Conservation (phyloP, 2,797 vertebrate species). For the Zenarchopterus dispar region DNA sequence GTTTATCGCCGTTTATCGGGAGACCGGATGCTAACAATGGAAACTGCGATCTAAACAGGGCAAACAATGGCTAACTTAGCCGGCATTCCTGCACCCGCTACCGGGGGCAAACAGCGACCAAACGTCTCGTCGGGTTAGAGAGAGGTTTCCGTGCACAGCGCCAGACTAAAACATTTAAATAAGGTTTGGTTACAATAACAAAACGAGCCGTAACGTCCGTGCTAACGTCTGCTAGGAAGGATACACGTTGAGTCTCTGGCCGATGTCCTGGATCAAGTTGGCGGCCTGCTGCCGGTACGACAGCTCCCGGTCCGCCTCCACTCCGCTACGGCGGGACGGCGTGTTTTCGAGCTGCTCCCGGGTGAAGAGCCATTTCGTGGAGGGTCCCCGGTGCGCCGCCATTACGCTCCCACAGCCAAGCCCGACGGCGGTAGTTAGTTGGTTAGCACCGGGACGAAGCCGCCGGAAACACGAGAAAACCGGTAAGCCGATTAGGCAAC, state of each 20-base stretch:
- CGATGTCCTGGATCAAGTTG: slow-evolving; percentile 97
- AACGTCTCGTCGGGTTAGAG: accelerated
- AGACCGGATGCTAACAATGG: slow-evolving; percentile 61
- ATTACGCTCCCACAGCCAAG: slow-evolving; percentile 85
- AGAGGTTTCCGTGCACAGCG: accelerated
- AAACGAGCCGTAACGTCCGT: neutral
- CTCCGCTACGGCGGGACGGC: slow-evolving; percentile 92
- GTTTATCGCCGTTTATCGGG: neutral
- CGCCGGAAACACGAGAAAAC: slow-evolving; percentile 53
- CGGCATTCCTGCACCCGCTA: slow-evolving; percentile 27
- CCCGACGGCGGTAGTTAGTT: slow-evolving; percentile 61
- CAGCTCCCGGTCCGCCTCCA: slow-evolving; percentile 94
- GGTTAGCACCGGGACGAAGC: slow-evolving; percentile 61
- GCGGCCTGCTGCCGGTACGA: slow-evolving; percentile 97
- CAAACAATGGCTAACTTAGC: slow-evolving; percentile 65
- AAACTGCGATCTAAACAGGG: slow-evolving; percentile 14
- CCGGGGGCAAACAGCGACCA: accelerated
- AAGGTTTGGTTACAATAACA: too few species aligned
- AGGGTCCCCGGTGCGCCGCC: slow-evolving; percentile 86
- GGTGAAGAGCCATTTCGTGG: slow-evolving; percentile 95
- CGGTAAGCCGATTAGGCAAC: neutral
- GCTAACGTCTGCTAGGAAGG: slow-evolving; percentile 76
- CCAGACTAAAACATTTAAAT: too few species aligned
- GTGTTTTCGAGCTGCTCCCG: slow-evolving; percentile 95
- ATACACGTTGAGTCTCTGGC: slow-evolving; percentile 99